phyloP scores from a whole-genome alignment of 2,113 vertebrate genomes.

The Pelecanus crispus region DNA sequence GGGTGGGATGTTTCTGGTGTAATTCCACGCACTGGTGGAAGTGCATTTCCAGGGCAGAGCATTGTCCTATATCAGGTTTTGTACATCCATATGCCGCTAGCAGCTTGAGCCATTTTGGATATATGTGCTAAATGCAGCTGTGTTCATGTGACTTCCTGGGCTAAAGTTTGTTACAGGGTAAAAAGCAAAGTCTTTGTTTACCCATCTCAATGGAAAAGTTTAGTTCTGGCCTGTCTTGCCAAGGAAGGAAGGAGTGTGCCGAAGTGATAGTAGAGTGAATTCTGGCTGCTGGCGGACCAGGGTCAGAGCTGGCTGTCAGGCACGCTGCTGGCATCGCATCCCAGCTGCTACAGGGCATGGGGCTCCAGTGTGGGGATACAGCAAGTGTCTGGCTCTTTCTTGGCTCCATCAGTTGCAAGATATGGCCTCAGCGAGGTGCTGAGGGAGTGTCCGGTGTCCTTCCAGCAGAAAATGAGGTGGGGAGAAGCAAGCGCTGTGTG shows the following conservation, averaged over 20 bases:
- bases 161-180: not conserved
- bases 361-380: not conserved
- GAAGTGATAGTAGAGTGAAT: not conserved
- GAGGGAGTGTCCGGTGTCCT: not conserved
- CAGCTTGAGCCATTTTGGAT: not conserved
- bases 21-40: not conserved
- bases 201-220: slow-evolving; percentile 50
- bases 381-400: not conserved
- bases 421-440: not conserved
- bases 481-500: not conserved
- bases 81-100: not conserved
- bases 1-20: not conserved
- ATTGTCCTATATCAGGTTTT: not conserved
- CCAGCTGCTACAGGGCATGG: not conserved
- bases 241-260: slow-evolving; percentile 40
- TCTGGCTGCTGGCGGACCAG: not conserved
- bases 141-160: not conserved
- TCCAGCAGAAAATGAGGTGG: not conserved
- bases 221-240: slow-evolving; percentile 23
- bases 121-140: slow-evolving; percentile 9
- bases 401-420: not conserved
- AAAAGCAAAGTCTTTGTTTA: slow-evolving; percentile 56
- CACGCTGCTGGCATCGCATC: not conserved
- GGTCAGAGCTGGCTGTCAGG: not conserved
- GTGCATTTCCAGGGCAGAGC: not conserved